phyloP scores from a whole-genome alignment of 2,888 invertebrate species.

The Criorhina ranunculi region DNA sequence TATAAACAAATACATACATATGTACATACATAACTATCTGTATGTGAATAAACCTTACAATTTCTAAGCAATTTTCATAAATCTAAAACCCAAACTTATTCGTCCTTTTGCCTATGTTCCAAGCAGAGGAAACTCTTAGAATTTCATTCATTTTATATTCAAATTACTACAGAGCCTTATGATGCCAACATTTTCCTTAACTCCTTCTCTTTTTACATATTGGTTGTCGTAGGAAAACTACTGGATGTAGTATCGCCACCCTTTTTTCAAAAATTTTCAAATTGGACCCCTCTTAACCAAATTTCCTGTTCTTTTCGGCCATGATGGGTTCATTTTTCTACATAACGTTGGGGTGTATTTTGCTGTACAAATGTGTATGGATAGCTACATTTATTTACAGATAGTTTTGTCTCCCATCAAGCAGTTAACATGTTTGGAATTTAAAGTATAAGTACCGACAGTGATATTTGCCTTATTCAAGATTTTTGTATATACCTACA shows the following conservation, averaged over 20 bases:
- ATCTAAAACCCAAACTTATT: slow-evolving; percentile 5
- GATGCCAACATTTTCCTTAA: slow-evolving; percentile 32
- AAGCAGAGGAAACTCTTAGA: slow-evolving; percentile 26
- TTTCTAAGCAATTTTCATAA: slow-evolving; percentile 30
- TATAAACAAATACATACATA: not conserved
- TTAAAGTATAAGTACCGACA: slow-evolving; percentile 16
- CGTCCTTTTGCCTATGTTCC: slow-evolving; percentile 8
- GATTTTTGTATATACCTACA: slow-evolving; percentile 1
- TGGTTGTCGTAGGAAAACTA: slow-evolving; percentile 32
- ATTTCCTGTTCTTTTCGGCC: slow-evolving; percentile 29
- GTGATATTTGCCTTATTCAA: slow-evolving; percentile 26
- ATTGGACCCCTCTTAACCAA: slow-evolving; percentile 32
- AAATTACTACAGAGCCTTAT: slow-evolving; percentile 34
- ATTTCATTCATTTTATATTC: slow-evolving; percentile 37
- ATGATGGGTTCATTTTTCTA: slow-evolving; percentile 28
- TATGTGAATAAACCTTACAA: not conserved
- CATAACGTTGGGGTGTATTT: slow-evolving; percentile 30
- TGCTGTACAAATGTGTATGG: slow-evolving; percentile 8
- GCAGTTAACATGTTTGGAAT: slow-evolving; percentile 32
- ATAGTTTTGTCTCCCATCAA: slow-evolving; percentile 24
- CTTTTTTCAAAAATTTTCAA: slow-evolving; percentile 26
- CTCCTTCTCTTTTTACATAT: slow-evolving; percentile 21
- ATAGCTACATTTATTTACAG: slow-evolving; percentile 20
- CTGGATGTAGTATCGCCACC: slow-evolving; percentile 26
- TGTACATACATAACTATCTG: too few relatives aligned